Conservation (phyloP, 2,888 invertebrate species). For the Volucella zonaria region DNA sequence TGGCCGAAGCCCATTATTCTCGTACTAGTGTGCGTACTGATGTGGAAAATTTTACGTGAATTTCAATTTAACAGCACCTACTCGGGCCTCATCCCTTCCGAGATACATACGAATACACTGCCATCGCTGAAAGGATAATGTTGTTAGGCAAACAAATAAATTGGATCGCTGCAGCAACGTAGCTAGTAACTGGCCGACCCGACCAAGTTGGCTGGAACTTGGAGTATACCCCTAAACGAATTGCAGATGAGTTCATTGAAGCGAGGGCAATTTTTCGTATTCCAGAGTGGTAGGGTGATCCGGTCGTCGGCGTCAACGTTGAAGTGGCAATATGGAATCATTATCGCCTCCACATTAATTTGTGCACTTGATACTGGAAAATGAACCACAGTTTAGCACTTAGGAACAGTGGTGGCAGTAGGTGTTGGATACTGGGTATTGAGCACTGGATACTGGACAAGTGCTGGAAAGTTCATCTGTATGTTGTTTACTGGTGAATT, state of each 20-base stretch:
- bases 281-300: background rate
- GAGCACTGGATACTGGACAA: background rate
- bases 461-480: slow-evolving; percentile 21
- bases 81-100: background rate
- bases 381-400: slow-evolving; percentile 63
- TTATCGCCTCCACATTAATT: slow-evolving; percentile 65
- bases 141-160: slow-evolving; percentile 56
- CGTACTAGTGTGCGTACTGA: slow-evolving; percentile 17
- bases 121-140: slow-evolving; percentile 51
- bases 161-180: slow-evolving; percentile 6
- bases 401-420: slow-evolving; percentile 1
- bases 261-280: slow-evolving; percentile 18
- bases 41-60: slow-evolving; percentile 44
- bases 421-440: background rate
- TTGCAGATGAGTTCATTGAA: slow-evolving; percentile 49
- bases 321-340: slow-evolving; percentile 49
- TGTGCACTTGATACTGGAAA: slow-evolving; percentile 59
- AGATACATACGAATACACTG: background rate
- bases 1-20: background rate
- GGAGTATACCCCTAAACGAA: slow-evolving; percentile 37
- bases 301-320: background rate
- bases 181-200: background rate
- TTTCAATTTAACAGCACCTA: slow-evolving; percentile 55
- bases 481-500: slow-evolving; percentile 34
- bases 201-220: background rate